phyloP scores from a whole-genome alignment of 2,113 vertebrate species.

The Megaleporinus macrocephalus region DNA sequence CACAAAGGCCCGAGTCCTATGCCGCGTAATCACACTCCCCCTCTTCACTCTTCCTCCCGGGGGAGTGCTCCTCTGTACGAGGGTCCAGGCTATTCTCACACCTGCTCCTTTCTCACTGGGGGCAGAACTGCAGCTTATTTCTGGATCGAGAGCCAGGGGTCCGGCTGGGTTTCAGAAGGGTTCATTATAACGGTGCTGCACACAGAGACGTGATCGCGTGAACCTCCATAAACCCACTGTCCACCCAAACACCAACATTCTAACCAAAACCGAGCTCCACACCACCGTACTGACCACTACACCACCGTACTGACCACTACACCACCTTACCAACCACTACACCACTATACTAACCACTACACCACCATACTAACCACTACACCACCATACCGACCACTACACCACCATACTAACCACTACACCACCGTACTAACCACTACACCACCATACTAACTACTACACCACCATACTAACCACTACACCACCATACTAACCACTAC shows the following conservation, averaged over 20 bases:
- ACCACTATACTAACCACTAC: too few species aligned
- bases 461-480: too few species aligned
- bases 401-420: too few species aligned
- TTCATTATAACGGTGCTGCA: background rate
- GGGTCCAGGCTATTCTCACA: background rate
- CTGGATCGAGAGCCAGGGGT: background rate
- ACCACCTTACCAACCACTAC: too few species aligned
- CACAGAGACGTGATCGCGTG: background rate
- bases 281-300: too few species aligned
- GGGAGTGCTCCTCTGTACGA: background rate
- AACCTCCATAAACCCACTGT: background rate
- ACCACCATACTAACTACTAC: too few species aligned
- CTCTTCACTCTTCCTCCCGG: background rate
- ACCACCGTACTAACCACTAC: too few species aligned
- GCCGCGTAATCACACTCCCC: background rate
- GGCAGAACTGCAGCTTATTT: background rate
- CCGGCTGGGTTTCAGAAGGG: background rate
- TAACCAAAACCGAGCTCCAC: background rate
- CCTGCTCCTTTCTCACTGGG: constrained; percentile 5
- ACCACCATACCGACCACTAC: too few species aligned
- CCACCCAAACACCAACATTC: background rate
- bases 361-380: too few species aligned
- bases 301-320: too few species aligned
- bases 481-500: too few species aligned
- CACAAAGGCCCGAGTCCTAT: background rate